Conservation (phyloP, 2,797 vertebrate genomes). For the Orestias chungarensis region DNA sequence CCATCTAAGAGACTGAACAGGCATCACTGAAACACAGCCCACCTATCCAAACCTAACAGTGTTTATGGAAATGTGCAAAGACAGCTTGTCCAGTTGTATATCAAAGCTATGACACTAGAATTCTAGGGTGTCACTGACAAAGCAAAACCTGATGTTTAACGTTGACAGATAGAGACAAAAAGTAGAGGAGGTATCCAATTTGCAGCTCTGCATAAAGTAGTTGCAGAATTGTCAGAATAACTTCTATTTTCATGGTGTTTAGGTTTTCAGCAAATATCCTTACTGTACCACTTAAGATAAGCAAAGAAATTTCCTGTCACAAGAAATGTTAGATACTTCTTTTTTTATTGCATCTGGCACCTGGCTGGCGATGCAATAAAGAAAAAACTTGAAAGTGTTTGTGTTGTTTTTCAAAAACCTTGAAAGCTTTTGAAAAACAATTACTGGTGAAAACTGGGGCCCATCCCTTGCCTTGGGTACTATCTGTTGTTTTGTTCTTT, state of each 20-base stretch:
- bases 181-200: constrained; percentile 20
- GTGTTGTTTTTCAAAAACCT: no score
- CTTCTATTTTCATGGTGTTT: constrained; percentile 8
- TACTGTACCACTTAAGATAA: constrained; percentile 20
- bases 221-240: constrained; percentile 26
- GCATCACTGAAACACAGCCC: not conserved
- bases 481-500: not conserved
- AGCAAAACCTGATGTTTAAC: constrained; percentile 9
- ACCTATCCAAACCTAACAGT: not conserved
- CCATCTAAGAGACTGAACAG: not conserved
- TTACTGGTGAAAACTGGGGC: constrained; percentile 9
- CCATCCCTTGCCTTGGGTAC: no score
- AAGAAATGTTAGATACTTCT: constrained; percentile 7
- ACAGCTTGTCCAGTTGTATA: not conserved
- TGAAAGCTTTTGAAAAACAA: constrained; percentile 11
- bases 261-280: constrained; percentile 15
- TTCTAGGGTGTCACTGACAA: constrained; percentile 6
- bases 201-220: constrained; percentile 1
- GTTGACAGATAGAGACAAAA: constrained; percentile 11
- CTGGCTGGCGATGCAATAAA: constrained; percentile 8
- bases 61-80: not conserved
- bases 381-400: no score
- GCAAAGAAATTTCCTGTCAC: constrained; percentile 2
- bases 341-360: constrained; percentile 10
- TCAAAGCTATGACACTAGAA: not conserved